Evolutionary conservation across 92 coral and sea anemone genomes (phyloP), one percentile per base, ranked within the genome.

Genomic region (Montipora capitata): DNA sequence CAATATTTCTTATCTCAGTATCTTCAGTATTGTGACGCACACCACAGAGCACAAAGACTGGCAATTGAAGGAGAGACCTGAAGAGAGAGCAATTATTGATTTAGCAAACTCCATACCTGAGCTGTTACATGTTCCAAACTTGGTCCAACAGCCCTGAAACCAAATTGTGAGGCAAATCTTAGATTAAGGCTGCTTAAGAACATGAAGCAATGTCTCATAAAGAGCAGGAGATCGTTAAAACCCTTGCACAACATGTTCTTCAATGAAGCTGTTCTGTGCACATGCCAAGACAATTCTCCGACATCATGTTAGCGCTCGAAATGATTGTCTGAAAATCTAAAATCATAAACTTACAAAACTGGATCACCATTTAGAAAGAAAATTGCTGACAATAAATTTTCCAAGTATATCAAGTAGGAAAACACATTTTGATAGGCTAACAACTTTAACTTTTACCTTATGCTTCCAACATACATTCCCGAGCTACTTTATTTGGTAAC

Each of bases 91-190:
- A 5, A 48, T 5, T 5, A 48, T 39, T 57, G 15, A 13, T 27
- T 35, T 41, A 27, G 14, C 13, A 67, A 16, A 16, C 11, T 10
- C 10, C 61, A 20, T 83, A 83, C 87, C 87, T 83, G 87, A 20
- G 43, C 35, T 58, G 39, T 68, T 14, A 45, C 87, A 58, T 83
- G 87, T 7, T 83, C 87, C 80, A 83, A 43, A 59, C 15, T 42
- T 18, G 79, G 79, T 10, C 87, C 87, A 59, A 72, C 87, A 27
- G 87, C 80, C 71, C 87, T 83, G 44, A 42, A 59, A 62, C 10
- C 27, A 72, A 43, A 72, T 9, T 0, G 12, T 70, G 57, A 14
- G 49, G 13, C 79, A 41, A 56, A 59, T 3, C 15, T 54, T 12
- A 11, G 61, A 16, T 12, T 10, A 4, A 44, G 61, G 2, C 7